phyloP scores from a whole-genome alignment of 1,140 invertebrate genomes.

The Melanaphis sacchari region DNA sequence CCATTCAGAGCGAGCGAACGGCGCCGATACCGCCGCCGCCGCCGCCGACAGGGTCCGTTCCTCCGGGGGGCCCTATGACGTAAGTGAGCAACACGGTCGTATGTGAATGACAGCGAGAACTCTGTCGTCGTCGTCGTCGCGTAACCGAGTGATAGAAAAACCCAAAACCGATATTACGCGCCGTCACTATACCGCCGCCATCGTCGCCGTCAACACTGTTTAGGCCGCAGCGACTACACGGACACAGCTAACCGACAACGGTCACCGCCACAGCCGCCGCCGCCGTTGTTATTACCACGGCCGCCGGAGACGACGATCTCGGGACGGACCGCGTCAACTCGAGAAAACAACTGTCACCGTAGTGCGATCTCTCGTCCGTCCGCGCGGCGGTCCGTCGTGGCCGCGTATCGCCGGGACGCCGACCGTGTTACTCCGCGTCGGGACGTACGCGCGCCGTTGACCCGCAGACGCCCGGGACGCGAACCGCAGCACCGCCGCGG shows the following conservation, averaged over 20 bases:
- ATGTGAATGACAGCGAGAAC: constrained; percentile 46
- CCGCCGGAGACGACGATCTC: background rate
- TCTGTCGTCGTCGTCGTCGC: background rate
- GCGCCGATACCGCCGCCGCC: constrained; percentile 10
- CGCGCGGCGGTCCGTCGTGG: background rate
- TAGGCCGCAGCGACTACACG: too few relatives aligned
- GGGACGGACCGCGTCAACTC: background rate
- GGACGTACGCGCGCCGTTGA: background rate
- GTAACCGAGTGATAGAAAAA: background rate
- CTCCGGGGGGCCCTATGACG: constrained; percentile 52
- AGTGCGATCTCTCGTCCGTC: background rate
- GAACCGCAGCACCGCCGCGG: background rate
- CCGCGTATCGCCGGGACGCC: background rate
- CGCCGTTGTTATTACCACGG: too few relatives aligned
- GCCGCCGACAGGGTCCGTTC: constrained; percentile 20
- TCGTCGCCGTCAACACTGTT: background rate
- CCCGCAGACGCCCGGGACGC: background rate
- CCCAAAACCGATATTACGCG: background rate
- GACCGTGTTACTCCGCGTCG: background rate
- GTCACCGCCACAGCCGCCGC: background rate
- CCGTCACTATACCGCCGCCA: background rate
- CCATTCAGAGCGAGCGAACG: constrained; percentile 48
- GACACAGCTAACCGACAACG: background rate
- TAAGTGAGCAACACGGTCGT: constrained; percentile 56
- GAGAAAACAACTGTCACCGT: background rate